Percentiles rank a stretch among this genome's conserved stretches.
phyloP scores from a whole-genome alignment of 2,888 invertebrate species.

The Rhogogaster chlorosoma region DNA sequence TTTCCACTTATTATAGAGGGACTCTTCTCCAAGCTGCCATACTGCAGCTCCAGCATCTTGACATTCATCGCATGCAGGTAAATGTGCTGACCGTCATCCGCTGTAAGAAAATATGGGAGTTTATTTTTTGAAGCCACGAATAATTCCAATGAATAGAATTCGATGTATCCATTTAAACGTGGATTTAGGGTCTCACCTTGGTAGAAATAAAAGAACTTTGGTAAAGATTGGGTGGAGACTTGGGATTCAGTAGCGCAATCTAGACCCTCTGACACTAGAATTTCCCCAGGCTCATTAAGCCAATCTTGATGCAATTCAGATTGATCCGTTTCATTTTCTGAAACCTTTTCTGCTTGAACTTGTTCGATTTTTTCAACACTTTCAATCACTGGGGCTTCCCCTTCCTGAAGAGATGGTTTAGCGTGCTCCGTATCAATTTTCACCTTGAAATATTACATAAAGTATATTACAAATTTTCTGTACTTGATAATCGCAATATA shows the following conservation, averaged over 20 bases:
- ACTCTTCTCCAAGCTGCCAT: conserved; percentile 89
- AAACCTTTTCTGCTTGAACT: neutral
- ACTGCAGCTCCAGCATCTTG: conserved; percentile 92
- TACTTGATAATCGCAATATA: neutral
- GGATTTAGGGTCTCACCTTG: conserved; percentile 83
- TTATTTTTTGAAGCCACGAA: neutral
- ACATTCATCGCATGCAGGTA: conserved; percentile 95
- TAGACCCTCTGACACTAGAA: neutral
- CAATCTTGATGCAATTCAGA: conserved; percentile 17
- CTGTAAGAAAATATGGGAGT: conserved; percentile 79
- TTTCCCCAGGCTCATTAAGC: conserved; percentile 3
- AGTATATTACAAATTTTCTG: neutral
- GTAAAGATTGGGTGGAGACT: conserved; percentile 60
- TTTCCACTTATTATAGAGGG: conserved; percentile 87
- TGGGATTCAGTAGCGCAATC: conserved; percentile 44
- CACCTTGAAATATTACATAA: neutral
- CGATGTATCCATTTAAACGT: conserved; percentile 45
- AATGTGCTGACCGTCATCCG: conserved; percentile 94
- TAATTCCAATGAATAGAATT: conserved; percentile 26
- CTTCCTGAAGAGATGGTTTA: neutral
- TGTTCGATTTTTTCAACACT: neutral
- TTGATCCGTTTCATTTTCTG: neutral
- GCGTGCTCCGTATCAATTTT: neutral
- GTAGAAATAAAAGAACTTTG: conserved; percentile 89
- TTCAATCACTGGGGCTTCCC: neutral